Base-by-base conservation (phyloP, 2,888 invertebrate species). In the Loripinus fragilis region DNA sequence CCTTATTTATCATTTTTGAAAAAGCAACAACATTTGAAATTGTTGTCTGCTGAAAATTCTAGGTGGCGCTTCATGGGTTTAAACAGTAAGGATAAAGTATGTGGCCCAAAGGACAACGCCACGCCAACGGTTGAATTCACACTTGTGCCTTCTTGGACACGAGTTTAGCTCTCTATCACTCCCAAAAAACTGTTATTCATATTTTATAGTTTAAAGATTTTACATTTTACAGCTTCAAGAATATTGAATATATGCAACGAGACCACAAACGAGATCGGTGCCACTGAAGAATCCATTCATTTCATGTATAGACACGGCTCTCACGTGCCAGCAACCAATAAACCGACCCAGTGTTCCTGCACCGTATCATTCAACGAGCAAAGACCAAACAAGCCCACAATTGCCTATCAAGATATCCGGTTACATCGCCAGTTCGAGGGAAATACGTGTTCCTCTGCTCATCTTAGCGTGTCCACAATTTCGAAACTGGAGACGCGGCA, bases 401-500 rank as follows among this genome's bases (percentile, higher is more conserved):
- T 60, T 33, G 60, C 60, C 33, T 60, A 60, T 60, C 60, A 60
- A 33, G 60, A 60, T 20, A 33, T 60, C 20, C 60, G 60, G 1
- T 33, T 60, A 60, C 33, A 60, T 33, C 60, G 60, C 2, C 1
- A 60, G 1, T 33, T 17, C 28, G 20, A 20, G 10, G 1, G 20
- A 5, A 15, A 20, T 10, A 3, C 12, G 17, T 60, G 60, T 60
- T 60, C 60, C 30, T 60, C 60, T 33, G 60, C 33, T 5, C 60
- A 60, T 20, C 20, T 60, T 17, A 60, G 60, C 33, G 60, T 60
- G 30, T 33, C 33, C 17, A 60, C 60, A 5, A 60, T 30, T 33
- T 60, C 60, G 2, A 60, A 60, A 23, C 2, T 60, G 17, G 60
- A 60, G 33, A 33, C 30, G 33, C 20, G 60, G 10, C 60, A 60